Percentiles rank a stretch among this genome's conserved stretches.
Conservation (phyloP, 2,888 invertebrate genomes). For the Folsomia manolachei region DNA sequence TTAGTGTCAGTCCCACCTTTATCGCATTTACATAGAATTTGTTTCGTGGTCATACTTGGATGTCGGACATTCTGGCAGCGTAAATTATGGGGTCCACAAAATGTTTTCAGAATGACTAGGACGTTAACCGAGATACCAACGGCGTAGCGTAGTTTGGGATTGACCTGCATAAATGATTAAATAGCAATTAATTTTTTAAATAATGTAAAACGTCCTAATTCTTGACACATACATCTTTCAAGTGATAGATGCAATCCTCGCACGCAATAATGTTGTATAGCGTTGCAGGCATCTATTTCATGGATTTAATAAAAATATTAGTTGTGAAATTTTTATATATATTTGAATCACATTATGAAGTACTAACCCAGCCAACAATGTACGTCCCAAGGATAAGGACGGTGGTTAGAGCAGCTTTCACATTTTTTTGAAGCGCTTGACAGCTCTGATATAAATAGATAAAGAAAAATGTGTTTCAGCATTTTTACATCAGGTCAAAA, state of each 20-base stretch:
- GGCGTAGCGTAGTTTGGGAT: conserved; percentile 45
- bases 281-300: conserved; percentile 64
- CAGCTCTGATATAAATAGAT: conserved; percentile 40
- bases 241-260: conserved; percentile 55
- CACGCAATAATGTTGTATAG: conserved; percentile 62
- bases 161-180: neutral
- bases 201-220: no score
- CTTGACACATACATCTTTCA: conserved; percentile 45
- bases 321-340: no score
- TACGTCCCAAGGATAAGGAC: conserved; percentile 64
- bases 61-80: conserved; percentile 65
- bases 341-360: no score
- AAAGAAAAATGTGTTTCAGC: no score
- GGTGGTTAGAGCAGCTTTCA: conserved; percentile 63
- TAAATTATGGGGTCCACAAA: conserved; percentile 66
- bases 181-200: no score
- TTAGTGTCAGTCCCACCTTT: no score
- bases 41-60: no score
- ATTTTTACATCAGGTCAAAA: no score
- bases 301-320: no score
- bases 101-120: conserved; percentile 63
- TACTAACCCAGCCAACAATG: conserved; percentile 62
- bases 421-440: conserved; percentile 52
- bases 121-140: conserved; percentile 56
- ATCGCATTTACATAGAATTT: neutral